phyloP scores from a whole-genome alignment of 2,888 invertebrate species.

The Megastigmus dorsalis region DNA sequence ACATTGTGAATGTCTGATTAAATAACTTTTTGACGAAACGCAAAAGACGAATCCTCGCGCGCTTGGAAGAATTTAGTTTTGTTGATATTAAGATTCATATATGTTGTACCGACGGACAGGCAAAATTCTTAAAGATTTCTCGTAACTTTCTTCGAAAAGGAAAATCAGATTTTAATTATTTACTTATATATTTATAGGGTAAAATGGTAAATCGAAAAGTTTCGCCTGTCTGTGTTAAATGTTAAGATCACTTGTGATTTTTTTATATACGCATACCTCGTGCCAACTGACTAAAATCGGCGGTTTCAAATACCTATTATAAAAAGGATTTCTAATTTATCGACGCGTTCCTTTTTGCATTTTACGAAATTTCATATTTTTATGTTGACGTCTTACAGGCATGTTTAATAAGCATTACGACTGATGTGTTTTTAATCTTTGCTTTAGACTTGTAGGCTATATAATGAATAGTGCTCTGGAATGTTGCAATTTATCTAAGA shows the following conservation, averaged over 20 bases:
- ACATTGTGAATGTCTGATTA: constrained; percentile 65
- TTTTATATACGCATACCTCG: not conserved
- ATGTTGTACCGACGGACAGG: not conserved
- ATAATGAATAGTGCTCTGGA: too few relatives aligned
- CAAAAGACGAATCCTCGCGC: not conserved
- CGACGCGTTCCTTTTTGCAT: constrained; percentile 10
- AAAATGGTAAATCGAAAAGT: too few relatives aligned
- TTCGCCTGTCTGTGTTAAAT: not conserved
- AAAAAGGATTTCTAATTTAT: not conserved
- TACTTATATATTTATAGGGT: not conserved
- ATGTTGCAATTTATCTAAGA: too few relatives aligned
- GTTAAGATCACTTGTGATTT: not conserved
- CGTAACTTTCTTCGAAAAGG: not conserved
- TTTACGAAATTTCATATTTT: too few relatives aligned
- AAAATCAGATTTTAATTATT: not conserved
- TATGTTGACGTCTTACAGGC: too few relatives aligned
- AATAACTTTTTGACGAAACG: constrained; percentile 37
- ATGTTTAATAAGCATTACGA: too few relatives aligned
- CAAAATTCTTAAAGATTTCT: not conserved
- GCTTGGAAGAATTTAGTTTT: too few relatives aligned
- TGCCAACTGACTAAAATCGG: constrained; percentile 23
- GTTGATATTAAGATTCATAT: not conserved
- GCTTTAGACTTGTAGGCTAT: too few relatives aligned
- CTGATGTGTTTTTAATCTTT: too few relatives aligned
- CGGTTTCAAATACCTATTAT: not conserved